Conservation (phyloP, 2,797 vertebrate species). For the Halcyon leucocephala region DNA sequence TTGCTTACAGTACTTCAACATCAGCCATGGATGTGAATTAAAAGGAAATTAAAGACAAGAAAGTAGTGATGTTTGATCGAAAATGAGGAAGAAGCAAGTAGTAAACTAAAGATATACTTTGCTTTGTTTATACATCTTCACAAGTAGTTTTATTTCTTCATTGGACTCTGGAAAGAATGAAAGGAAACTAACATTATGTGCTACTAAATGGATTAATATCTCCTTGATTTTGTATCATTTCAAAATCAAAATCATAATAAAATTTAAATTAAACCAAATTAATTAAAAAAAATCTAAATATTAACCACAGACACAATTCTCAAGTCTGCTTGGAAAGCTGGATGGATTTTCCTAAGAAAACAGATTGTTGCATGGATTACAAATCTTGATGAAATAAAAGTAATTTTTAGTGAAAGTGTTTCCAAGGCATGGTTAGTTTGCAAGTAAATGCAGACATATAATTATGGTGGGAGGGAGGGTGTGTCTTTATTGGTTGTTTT, state of each 20-base stretch:
- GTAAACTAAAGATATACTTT: not conserved
- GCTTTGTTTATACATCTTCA: not conserved
- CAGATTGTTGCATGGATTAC: not conserved
- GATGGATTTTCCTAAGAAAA: not conserved
- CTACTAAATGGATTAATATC: not conserved
- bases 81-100: not conserved
- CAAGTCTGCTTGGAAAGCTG: not conserved
- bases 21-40: not conserved
- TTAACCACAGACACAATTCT: not conserved
- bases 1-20: not conserved
- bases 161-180: not conserved
- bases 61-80: not conserved
- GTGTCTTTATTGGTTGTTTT: not conserved
- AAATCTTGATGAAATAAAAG: not conserved
- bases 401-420: not conserved
- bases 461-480: rapidly evolving
- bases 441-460: not conserved
- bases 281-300: not conserved
- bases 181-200: not conserved
- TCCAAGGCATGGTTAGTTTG: not conserved
- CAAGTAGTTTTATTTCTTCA: not conserved
- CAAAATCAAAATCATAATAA: not conserved
- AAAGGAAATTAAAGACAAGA: not conserved
- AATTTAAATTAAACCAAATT: not conserved
- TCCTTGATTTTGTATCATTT: not conserved